These are phyloP conservation scores for Drosophila dunni DNA, from an alignment of 1,140 invertebrate species.

Conservation along the genomic window DNA sequence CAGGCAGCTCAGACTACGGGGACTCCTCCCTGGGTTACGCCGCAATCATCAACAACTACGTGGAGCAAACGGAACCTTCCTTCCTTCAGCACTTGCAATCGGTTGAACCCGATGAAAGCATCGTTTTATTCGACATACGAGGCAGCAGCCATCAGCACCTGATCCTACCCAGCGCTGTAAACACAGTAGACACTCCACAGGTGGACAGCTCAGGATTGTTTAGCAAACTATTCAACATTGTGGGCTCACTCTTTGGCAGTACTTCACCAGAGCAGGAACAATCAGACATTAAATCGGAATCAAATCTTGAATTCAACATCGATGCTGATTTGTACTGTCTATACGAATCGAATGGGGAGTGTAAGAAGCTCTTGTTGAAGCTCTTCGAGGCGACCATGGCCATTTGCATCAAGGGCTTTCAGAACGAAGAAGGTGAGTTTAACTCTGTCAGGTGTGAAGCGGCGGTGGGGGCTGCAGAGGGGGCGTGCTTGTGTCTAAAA, in stretches of 20 bases:
- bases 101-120: conserved; percentile 67
- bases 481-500: not conserved
- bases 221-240: conserved; percentile 69
- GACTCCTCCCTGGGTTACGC: conserved; percentile 64
- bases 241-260: conserved; percentile 70
- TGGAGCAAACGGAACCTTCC: conserved; percentile 39
- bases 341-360: conserved; percentile 72
- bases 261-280: not conserved
- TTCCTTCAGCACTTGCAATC: conserved; percentile 63
- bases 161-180: conserved; percentile 13
- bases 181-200: conserved; percentile 17
- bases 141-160: conserved; percentile 34
- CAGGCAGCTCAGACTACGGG: conserved; percentile 61
- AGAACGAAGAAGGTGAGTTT: conserved; percentile 82
- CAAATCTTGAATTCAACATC: conserved; percentile 36
- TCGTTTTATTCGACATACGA: conserved; percentile 77
- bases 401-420: conserved; percentile 81
- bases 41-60: conserved; percentile 55
- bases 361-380: conserved; percentile 78
- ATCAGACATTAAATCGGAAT: not conserved
- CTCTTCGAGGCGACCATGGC: conserved; percentile 82
- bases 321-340: conserved; percentile 69
- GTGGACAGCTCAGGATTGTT: conserved; percentile 52
- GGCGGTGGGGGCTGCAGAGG: not conserved
- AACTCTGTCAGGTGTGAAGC: conserved; percentile 6